Conservation (phyloP, 2,113 vertebrate genomes). For the Pelobates fuscus region DNA sequence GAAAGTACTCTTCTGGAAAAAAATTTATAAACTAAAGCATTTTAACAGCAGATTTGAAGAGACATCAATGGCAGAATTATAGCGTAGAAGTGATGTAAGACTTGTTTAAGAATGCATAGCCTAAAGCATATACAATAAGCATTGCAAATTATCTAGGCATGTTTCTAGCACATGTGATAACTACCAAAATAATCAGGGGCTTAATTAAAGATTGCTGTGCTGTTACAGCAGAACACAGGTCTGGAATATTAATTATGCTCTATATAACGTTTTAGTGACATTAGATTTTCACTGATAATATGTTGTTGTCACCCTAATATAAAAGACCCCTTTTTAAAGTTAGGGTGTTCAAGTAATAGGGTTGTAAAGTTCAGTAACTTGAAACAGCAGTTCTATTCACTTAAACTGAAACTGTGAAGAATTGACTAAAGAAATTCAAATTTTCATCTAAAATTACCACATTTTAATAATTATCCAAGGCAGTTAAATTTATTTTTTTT, state of each 20-base stretch:
- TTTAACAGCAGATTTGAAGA: background rate
- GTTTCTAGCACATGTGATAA: conserved; percentile 1
- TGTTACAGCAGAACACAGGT: background rate
- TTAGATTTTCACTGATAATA: background rate
- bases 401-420: too few relatives aligned
- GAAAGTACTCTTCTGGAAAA: background rate
- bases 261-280: background rate
- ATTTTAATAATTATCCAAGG: too few relatives aligned
- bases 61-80: background rate
- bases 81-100: background rate
- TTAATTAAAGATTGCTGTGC: conserved; percentile 17
- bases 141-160: background rate
- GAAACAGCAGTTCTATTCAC: too few relatives aligned
- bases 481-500: too few relatives aligned
- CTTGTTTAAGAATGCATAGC: background rate
- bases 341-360: too few relatives aligned
- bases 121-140: background rate
- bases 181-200: conserved; percentile 10
- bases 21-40: background rate
- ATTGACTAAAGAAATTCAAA: too few relatives aligned
- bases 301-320: too few relatives aligned
- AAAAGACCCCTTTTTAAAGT: too few relatives aligned
- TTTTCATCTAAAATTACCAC: too few relatives aligned
- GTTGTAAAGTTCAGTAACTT: too few relatives aligned
- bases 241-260: background rate